These are phyloP conservation scores for Monopis laevigella DNA, from an alignment of 2,888 invertebrate species.

Conservation along the genomic window DNA sequence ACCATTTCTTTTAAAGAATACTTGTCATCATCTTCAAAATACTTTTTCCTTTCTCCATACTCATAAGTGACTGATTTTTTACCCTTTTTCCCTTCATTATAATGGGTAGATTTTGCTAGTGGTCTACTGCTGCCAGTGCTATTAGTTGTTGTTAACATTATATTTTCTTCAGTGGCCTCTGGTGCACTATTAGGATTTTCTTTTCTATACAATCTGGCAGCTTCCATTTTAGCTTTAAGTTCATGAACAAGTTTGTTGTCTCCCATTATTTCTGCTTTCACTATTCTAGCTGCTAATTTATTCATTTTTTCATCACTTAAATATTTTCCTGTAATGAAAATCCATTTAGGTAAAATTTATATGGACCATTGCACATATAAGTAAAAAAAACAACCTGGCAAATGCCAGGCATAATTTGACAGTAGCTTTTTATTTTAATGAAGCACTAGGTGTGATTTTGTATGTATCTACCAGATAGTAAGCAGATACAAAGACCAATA, in stretches of 20 bases:
- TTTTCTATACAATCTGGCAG: slow-evolving; percentile 68
- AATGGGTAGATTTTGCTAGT: slow-evolving; percentile 51
- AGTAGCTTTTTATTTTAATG: no score
- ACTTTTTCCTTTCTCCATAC: slow-evolving; percentile 78
- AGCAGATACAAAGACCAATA: no score
- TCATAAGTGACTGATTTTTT: slow-evolving; percentile 76
- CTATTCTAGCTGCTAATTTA: slow-evolving; percentile 85
- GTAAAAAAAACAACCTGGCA: no score
- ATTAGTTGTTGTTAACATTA: slow-evolving; percentile 76
- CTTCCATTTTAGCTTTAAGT: slow-evolving; percentile 78
- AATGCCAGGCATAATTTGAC: no score
- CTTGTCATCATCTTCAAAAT: slow-evolving; percentile 91
- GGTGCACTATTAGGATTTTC: slow-evolving; percentile 40
- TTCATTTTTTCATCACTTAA: slow-evolving; percentile 88
- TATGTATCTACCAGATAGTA: no score
- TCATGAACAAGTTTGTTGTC: slow-evolving; percentile 74
- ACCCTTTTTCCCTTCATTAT: slow-evolving; percentile 49
- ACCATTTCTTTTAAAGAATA: slow-evolving; percentile 87
- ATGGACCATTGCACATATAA: no score
- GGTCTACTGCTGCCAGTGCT: slow-evolving; percentile 75
- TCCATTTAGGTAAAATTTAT: no score
- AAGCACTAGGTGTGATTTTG: no score
- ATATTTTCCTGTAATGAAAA: slow-evolving; percentile 38
- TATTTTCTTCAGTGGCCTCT: slow-evolving; percentile 46
- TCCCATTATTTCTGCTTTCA: slow-evolving; percentile 95